Percentiles rank a stretch among this genome's conserved stretches.
Evolutionary conservation across 2,797 vertebrate species (phyloP).

Genomic region (Sebastes steindachneri): DNA sequence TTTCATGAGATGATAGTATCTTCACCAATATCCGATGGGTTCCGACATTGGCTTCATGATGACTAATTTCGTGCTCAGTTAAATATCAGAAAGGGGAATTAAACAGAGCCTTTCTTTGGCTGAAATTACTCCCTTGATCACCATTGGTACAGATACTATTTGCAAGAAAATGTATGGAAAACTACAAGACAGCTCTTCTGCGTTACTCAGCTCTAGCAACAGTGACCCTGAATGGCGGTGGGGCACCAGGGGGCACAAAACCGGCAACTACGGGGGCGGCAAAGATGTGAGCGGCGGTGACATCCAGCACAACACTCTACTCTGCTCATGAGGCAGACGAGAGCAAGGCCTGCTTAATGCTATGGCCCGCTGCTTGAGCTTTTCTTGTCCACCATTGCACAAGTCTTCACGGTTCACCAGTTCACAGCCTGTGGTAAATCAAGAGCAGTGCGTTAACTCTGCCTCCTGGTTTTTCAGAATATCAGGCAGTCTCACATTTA

Average conservation of each 20-base stretch:
- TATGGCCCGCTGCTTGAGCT: conserved; percentile 18
- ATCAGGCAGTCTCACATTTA: neutral
- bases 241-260: neutral
- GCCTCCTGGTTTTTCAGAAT: conserved; percentile 20
- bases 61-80: too few relatives aligned
- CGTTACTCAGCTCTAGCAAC: neutral
- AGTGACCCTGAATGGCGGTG: neutral
- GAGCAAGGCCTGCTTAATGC: conserved; percentile 8
- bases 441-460: conserved; percentile 20
- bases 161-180: neutral
- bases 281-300: neutral
- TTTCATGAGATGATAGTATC: too few relatives aligned
- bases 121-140: neutral
- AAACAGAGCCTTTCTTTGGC: neutral
- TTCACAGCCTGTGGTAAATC: conserved; percentile 46
- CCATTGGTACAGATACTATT: neutral
- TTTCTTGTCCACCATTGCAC: conserved; percentile 39
- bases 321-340: neutral
- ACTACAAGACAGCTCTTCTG: neutral
- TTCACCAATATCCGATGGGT: too few relatives aligned
- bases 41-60: neutral
- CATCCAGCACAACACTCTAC: neutral
- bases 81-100: neutral
- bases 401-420: conserved; percentile 44
- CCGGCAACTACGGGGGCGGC: neutral